Base-by-base conservation (phyloP, 2,113 vertebrate species). In the Scytalopus superciliaris region DNA sequence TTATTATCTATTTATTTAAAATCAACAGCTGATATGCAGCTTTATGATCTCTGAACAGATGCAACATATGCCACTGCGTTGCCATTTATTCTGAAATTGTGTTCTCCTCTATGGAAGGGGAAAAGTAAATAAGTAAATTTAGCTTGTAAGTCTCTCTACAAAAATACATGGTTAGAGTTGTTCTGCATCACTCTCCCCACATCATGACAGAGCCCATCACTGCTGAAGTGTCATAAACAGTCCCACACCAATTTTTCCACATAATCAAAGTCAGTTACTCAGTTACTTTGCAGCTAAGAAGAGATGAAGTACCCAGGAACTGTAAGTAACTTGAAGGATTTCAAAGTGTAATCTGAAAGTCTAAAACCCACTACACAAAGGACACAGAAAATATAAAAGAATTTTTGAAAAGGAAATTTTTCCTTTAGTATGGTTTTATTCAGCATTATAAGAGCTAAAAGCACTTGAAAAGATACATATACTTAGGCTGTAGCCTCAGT, bases 31-130 rank as follows among this genome's bases (percentile, higher is more conserved):
- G 33, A 52, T 79, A 78, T 5, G 5, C 18, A 90, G 30, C 23
- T 91, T 82, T 59, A 56, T 45, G 47, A 50, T 57, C 45, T 16
- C 25, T 57, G 78, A 75, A 70, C 9, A 76, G 39, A 80, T n/a
- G 45, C 8, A 87, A 60, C 6, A 23, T 79, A 15, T 55, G 25
- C 39, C 67, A 59, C 12, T 75, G 27, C 13, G 5, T 89, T 73
- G 30, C 39, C 39, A 90, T 63, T 94, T 90, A 67, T 68, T 88
- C 40, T 81, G 64, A 89, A 90, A 94, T 47, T 94, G 28, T 79
- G 35, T 73, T 77, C 19, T 92, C 22, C 33, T 72, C 31, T 45
- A 63, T 6, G 24, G 24, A 69, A 10, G 3, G 17, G 69, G 56
- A 64, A 67, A 66, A 77, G 39, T 31, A 87, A 87, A 79, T 63